Percentiles rank a stretch among this genome's conserved stretches.
phyloP scores from a whole-genome alignment of 2,113 vertebrate genomes.

The Tamias sibiricus region DNA sequence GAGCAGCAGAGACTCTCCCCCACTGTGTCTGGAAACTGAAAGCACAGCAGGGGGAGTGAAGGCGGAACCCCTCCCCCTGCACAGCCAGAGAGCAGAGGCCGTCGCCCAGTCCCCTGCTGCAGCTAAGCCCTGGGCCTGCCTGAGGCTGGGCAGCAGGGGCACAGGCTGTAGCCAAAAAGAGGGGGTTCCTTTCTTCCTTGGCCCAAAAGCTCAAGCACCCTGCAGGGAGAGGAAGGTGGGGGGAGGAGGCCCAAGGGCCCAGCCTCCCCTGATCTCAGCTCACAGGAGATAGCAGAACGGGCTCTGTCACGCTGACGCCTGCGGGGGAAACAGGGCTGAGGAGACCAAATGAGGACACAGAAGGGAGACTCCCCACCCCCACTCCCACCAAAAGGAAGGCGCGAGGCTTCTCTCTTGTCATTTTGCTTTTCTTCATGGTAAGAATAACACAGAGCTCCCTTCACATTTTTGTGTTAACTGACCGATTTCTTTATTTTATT shows the following conservation, averaged over 20 bases:
- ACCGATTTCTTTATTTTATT: neutral
- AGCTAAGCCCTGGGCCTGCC: neutral
- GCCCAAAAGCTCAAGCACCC: neutral
- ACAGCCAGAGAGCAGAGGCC: neutral
- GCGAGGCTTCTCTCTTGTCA: neutral
- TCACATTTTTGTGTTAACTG: neutral
- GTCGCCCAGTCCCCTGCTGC: neutral
- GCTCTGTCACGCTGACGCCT: constrained; percentile 11
- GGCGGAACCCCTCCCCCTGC: accelerated
- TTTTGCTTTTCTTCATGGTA: neutral
- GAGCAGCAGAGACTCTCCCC: neutral
- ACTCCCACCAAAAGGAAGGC: neutral
- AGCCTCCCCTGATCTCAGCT: neutral
- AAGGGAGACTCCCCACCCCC: neutral
- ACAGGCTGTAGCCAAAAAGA: no score
- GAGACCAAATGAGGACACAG: neutral
- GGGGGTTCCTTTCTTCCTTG: neutral
- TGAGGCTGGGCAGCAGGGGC: neutral
- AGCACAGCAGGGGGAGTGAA: neutral
- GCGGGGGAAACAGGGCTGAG: neutral
- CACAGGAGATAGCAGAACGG: neutral
- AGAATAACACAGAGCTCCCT: neutral
- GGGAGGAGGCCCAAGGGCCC: neutral
- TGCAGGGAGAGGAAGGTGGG: neutral
- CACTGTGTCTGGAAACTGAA: neutral